These are phyloP conservation scores for Andrena fulva DNA, from an alignment of 2,888 invertebrate genomes.

Conservation along the genomic window DNA sequence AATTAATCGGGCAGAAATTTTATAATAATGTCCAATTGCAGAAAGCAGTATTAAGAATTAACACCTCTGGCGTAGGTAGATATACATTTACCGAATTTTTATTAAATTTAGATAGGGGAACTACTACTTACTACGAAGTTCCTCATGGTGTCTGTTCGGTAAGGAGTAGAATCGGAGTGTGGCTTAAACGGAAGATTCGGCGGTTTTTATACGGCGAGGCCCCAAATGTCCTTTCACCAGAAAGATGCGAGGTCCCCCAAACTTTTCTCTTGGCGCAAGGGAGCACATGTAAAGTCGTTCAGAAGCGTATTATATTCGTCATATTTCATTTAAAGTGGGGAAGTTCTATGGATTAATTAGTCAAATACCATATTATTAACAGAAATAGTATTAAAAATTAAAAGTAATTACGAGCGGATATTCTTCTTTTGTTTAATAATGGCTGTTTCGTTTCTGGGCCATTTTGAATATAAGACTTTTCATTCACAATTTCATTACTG, in stretches of 20 bases:
- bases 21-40: background rate
- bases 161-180: conserved; percentile 67
- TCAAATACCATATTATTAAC: background rate
- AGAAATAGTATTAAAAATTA: too few relatives aligned
- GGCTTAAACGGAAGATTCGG: conserved; percentile 54
- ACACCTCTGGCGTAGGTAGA: background rate
- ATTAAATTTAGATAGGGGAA: background rate
- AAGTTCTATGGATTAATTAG: background rate
- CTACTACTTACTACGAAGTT: conserved; percentile 72
- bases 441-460: too few relatives aligned
- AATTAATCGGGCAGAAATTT: background rate
- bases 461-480: too few relatives aligned
- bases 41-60: background rate
- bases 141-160: conserved; percentile 67
- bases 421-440: too few relatives aligned
- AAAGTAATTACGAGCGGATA: too few relatives aligned
- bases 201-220: conserved; percentile 73
- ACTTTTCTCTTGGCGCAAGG: conserved; percentile 53
- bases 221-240: conserved; percentile 68
- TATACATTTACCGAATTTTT: background rate
- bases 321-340: background rate
- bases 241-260: conserved; percentile 55
- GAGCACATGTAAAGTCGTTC: conserved; percentile 3
- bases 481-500: too few relatives aligned
- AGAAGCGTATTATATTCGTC: background rate